Evolutionary conservation across 2,888 invertebrate genomes (phyloP).

Genomic region (Epistrophe eligans): DNA sequence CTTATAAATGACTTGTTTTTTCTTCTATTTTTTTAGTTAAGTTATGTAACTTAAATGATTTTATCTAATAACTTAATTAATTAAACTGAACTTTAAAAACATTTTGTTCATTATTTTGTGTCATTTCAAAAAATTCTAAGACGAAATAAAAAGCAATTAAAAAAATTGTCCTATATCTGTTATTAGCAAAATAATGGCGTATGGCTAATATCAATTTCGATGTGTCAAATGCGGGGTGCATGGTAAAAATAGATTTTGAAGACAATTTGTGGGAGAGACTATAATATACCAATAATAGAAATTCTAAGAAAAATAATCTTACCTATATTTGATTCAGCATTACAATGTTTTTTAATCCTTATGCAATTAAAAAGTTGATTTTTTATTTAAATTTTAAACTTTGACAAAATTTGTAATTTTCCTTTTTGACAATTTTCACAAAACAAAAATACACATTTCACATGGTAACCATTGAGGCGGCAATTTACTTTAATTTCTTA

Average conservation of each 20-base stretch:
- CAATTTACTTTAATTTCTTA: neutral
- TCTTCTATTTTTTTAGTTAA: neutral
- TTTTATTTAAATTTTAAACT: neutral
- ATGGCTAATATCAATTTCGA: slow-evolving; percentile 46
- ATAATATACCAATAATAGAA: slow-evolving; percentile 13
- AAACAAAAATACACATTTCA: slow-evolving; percentile 44
- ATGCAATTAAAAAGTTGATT: slow-evolving; percentile 12
- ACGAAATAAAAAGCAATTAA: slow-evolving; percentile 18
- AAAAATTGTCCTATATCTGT: slow-evolving; percentile 20
- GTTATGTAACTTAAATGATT: slow-evolving; percentile 19
- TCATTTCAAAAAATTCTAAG: neutral
- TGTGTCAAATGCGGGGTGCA: slow-evolving; percentile 44
- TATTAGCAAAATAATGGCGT: slow-evolving; percentile 25
- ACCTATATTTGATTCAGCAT: slow-evolving; percentile 20
- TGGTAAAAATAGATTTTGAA: slow-evolving; percentile 48
- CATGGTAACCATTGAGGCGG: slow-evolving; percentile 16
- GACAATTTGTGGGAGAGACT: slow-evolving; percentile 20
- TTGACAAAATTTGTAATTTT: neutral
- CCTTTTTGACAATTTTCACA: slow-evolving; percentile 36
- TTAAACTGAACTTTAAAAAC: slow-evolving; percentile 6
- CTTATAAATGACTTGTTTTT: neutral
- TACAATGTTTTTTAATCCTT: slow-evolving; percentile 29
- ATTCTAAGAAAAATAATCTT: slow-evolving; percentile 6
- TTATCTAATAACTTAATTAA: slow-evolving; percentile 8
- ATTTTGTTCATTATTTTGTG: neutral